Evolutionary conservation across 2,113 vertebrate species (phyloP).

Genomic region (Burhinus bistriatus): DNA sequence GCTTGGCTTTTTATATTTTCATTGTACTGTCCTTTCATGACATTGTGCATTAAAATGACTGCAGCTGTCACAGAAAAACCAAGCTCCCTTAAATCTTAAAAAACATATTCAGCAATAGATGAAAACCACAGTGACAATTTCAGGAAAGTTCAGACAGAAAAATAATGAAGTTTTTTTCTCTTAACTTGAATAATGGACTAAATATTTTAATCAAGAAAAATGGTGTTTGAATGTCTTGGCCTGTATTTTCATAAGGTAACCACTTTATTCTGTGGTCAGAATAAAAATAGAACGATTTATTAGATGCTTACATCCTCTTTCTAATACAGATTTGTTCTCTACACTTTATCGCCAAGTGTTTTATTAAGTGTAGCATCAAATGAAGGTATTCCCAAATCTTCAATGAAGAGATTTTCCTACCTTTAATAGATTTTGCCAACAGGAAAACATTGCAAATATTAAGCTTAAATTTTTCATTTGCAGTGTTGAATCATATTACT

Average conservation of each 20-base stretch:
- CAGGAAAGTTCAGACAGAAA: constrained; percentile 5
- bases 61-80: constrained; percentile 58
- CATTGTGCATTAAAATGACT: constrained; percentile 65
- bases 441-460: neutral
- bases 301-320: neutral
- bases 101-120: constrained; percentile 21
- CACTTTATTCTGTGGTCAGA: neutral
- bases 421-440: neutral
- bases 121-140: constrained; percentile 26
- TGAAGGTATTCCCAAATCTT: neutral
- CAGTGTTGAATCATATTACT: neutral
- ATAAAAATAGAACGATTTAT: neutral
- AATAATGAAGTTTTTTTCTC: neutral
- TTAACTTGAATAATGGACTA: neutral
- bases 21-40: constrained; percentile 64
- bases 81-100: constrained; percentile 57
- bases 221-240: neutral
- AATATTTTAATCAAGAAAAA: neutral
- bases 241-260: neutral
- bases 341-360: neutral
- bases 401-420: neutral
- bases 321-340: neutral
- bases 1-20: constrained; percentile 63
- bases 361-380: neutral
- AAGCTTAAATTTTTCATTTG: neutral